Base-by-base conservation (phyloP, 2,888 invertebrate genomes). In the Lasiommata megera region DNA sequence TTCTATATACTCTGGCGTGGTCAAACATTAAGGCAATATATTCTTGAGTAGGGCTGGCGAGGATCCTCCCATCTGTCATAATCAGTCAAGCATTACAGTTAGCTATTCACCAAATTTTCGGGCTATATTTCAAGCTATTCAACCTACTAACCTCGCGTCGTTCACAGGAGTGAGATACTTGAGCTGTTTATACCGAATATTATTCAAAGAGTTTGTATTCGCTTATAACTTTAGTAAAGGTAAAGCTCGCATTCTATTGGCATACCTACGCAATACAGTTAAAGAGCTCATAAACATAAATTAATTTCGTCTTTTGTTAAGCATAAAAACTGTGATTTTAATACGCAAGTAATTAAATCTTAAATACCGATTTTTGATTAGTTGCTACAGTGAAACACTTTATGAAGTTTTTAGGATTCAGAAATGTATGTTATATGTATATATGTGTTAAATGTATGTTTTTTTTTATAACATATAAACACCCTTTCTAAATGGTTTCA, bases 1-100 rank as follows among this genome's bases (percentile, higher is more conserved):
- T 23, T 23, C 5, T 23, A 23, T 3, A 23, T 23, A 23, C 2
- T 23, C 2, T 3, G 3, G 23, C 23, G 3, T 23, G 5, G 23
- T 23, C 23, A 18, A 37, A 9, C 12, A 16, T 14, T 16, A 14
- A 5, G 29, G 46, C 16, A 47, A 37, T 46, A 14, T 38, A 16
- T 38, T 37, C 28, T 7, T 37, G 23, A 38, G 28, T 29, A 51
- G 28, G 48, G 37, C 18, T 11, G 54, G 18, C 17, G 5, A 41
- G 40, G 18, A 37, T 52, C 37, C 54, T 37, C 54, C 54, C 59
- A 54, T 62, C 59, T 61, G 60, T 64, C 64, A 64, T 48, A 63
- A 63, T 41, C 64, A 63, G 58, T 44, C 52, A 37, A 50, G 38
- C 18, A 46, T 44, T 44, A 9, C n/a, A n/a, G n/a, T n/a, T 51